Evolutionary conservation across 1,140 invertebrate species (phyloP), one percentile per base, ranked within the genome.

Genomic region (Maniola jurtina): DNA sequence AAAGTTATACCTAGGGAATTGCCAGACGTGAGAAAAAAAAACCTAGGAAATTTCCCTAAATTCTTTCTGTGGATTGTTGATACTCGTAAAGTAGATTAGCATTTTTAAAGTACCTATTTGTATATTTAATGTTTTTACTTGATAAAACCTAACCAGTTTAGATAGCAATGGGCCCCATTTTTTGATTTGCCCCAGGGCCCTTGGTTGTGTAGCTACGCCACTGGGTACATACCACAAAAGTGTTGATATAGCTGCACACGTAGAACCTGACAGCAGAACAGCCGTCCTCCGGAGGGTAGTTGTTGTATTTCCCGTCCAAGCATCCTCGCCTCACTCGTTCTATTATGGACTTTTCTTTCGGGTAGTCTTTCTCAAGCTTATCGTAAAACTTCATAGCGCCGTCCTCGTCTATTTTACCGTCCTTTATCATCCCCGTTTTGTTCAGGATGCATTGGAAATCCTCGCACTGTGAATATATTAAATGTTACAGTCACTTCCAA

Each of bases 211-310:
- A n/a, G n/a, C n/a, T n/a, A n/a, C n/a, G n/a, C n/a, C n/a, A n/a
- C n/a, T n/a, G 25, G 25, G 25, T 25, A 25, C 25, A 25, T 68
- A 77, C 77, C 48, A 75, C 10, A 25, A 68, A 36, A 6, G 50
- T 10, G 50, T 74, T 75, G 0, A 72, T 56, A 16, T 71, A 73
- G 6, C 56, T 8, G 61, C 77, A 80, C 33, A 66, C 15, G 33
- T 68, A 74, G n/a, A 74, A 77, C 33, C 74, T 73, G 1, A 73
- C 7, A 8, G 70, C 70, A 9, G 65, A 62, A 40, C 77, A 80
- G 25, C 16, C 61, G n/a, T 77, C 73, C 0, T 73, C 65, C 0
- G 68, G 52, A 5, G 59, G 38, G 33, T 72, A 75, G 4, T 69
- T 40, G 11, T 66, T 47, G 16, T 73, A 76, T 33, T 74, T 71